These are phyloP conservation scores for Sus scrofa DNA, from an alignment of 2,113 vertebrate species.

Conservation along the genomic window DNA sequence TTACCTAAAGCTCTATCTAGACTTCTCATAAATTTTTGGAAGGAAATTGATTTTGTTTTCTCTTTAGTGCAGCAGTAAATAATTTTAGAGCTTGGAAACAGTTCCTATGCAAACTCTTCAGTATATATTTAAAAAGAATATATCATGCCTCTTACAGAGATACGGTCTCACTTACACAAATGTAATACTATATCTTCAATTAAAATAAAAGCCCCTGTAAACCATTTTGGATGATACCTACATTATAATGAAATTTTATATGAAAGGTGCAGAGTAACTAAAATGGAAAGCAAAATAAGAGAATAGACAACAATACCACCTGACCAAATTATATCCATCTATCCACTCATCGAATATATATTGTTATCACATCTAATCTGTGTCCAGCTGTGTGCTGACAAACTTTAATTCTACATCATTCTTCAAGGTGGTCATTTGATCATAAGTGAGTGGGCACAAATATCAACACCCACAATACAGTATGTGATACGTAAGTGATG, in stretches of 20 bases:
- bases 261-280: not conserved
- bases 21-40: slow-evolving; percentile 69
- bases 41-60: slow-evolving; percentile 76
- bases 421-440: not conserved
- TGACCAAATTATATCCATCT: not conserved
- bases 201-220: slow-evolving; percentile 41
- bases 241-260: not conserved
- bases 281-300: slow-evolving; percentile 51
- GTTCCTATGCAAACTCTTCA: slow-evolving; percentile 65
- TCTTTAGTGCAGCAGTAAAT: slow-evolving; percentile 51
- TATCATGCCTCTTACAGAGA: not conserved
- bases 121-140: slow-evolving; percentile 34
- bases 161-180: not conserved
- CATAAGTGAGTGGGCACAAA: not conserved
- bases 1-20: slow-evolving; percentile 59
- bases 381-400: not conserved
- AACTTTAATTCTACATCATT: not conserved
- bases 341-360: not conserved
- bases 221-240: not conserved
- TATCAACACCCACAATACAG: not conserved
- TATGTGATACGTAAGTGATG: not conserved
- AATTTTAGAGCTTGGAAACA: slow-evolving; percentile 70
- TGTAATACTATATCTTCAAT: not conserved
- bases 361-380: not conserved
- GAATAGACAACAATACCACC: not conserved